Evolutionary conservation across 2,113 vertebrate genomes (phyloP), one percentile per base, ranked within the genome.

Genomic region (Syngnathus typhle): DNA sequence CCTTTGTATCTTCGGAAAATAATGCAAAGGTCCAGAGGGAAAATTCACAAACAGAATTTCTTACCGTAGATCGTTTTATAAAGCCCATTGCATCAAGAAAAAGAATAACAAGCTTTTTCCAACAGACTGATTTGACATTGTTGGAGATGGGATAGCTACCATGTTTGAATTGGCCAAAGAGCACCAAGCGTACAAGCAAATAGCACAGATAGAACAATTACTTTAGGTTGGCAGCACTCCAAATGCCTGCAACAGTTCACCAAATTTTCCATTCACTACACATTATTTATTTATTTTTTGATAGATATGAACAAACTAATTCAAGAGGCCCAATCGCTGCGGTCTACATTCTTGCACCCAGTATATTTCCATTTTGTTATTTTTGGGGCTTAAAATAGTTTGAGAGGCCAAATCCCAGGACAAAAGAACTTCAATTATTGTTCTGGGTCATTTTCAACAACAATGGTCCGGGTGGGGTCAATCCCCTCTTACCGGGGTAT

Each of bases 1-100:
- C 37, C 59, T n/a, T 37, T 39, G 56, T 39, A 4, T 60, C 59
- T 60, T 39, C 59, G 5, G 21, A 60, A 60, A 60, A 38, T 60
- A 38, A 19, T 60, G 58, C 7, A 58, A 36, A 19, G 13, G 56
- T 37, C 32, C 56, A 19, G 12, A 39, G 59, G 37, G 59, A 60
- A 59, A 59, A 60, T 4, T 39, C 36, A 16, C 54, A 11, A 39
- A 39, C 36, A 39, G 18, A 60, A n/a, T 39, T 38, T 60, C 32
- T 38, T 8, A 27, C 16, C 18, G 7, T 38, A 11, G 8, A n/a
- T 60, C n/a, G 18, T n/a, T 39, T 60, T 60, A 39, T 60, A 18
- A 10, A 37, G 37, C 2, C 56, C 32, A 16, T 16, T 36, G 23
- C 32, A 16, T 16, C 32, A 6, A 58, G 13, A 58, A 32, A 37